These are phyloP conservation scores for Chironomus riparius DNA, from an alignment of 2,888 invertebrate genomes.

Conservation along the genomic window DNA sequence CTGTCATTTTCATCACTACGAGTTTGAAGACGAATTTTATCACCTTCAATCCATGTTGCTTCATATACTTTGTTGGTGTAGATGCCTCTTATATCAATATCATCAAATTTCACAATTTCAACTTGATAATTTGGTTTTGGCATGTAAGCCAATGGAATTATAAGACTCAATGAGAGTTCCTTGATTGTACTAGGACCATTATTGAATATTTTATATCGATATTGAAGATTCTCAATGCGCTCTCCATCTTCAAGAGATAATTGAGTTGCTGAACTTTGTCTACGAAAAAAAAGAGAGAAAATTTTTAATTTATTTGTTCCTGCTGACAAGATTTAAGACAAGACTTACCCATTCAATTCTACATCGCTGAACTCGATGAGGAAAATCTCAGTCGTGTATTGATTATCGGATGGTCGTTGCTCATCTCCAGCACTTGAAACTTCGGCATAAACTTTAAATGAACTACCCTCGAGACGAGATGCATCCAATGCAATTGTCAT, in stretches of 20 bases:
- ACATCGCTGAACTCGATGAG: conserved; percentile 40
- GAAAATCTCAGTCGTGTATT: conserved; percentile 33
- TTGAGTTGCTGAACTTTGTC: conserved; percentile 35
- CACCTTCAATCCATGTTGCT: conserved; percentile 37
- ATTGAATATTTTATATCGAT: conserved; percentile 37
- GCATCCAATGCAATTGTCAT: conserved; percentile 35
- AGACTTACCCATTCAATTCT: conserved; percentile 39
- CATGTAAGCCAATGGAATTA: conserved; percentile 39
- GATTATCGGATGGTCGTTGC: conserved; percentile 35
- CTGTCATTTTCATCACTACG: conserved; percentile 32
- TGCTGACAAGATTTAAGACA: neutral
- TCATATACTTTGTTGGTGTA: conserved; percentile 36
- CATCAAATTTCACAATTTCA: conserved; percentile 37
- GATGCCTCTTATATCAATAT: conserved; percentile 38
- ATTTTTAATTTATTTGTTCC: neutral
- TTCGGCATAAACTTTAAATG: conserved; percentile 36
- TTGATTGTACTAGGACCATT: conserved; percentile 41
- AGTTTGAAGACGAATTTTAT: conserved; percentile 37
- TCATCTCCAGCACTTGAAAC: conserved; percentile 41
- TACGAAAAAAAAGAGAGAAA: conserved; percentile 29
- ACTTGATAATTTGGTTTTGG: conserved; percentile 34
- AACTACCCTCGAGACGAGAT: conserved; percentile 35
- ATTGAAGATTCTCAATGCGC: conserved; percentile 35
- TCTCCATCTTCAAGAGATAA: conserved; percentile 38
- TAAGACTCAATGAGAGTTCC: conserved; percentile 36